phyloP scores from a whole-genome alignment of 2,797 vertebrate genomes.

The Eulemur rubriventer region DNA sequence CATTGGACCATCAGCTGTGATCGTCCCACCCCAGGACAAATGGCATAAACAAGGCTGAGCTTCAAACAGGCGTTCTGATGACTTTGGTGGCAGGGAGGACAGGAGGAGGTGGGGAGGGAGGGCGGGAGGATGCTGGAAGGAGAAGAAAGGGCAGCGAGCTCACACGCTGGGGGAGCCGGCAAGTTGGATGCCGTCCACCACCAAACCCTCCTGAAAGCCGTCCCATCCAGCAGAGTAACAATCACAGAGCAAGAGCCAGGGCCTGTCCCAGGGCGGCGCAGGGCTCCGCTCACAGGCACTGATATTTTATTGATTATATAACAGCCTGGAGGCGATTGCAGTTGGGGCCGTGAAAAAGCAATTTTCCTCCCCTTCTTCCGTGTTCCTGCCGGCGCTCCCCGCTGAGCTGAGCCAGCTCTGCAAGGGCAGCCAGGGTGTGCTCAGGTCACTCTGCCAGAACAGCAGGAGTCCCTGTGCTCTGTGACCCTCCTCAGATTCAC shows the following conservation, averaged over 20 bases:
- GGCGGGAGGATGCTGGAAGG: not conserved
- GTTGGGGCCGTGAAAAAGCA: not conserved
- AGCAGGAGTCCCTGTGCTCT: not conserved
- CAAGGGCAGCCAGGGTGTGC: not conserved
- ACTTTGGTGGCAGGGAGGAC: constrained; percentile 28
- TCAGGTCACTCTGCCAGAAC: rapidly evolving
- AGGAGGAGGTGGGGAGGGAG: no score
- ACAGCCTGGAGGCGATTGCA: constrained; percentile 55
- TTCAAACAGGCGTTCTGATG: not conserved
- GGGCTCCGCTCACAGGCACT: not conserved
- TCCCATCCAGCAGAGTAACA: rapidly evolving
- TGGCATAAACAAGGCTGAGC: constrained; percentile 22
- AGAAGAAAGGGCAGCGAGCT: not conserved
- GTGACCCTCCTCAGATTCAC: not conserved
- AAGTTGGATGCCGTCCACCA: not conserved
- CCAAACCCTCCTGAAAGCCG: not conserved
- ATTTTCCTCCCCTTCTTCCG: constrained; percentile 41
- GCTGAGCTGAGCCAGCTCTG: not conserved
- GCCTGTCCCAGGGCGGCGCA: not conserved
- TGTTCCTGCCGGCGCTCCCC: not conserved
- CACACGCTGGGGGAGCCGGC: rapidly evolving
- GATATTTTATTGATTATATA: constrained; percentile 72
- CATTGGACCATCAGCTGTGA: not conserved
- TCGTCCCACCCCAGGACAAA: not conserved
- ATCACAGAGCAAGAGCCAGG: not conserved